A percentile compares a stretch with the other conserved stretches of the same genome.
These are phyloP conservation scores for Calameuta pallipes DNA, from an alignment of 2,888 invertebrate genomes.

Conservation along the genomic window DNA sequence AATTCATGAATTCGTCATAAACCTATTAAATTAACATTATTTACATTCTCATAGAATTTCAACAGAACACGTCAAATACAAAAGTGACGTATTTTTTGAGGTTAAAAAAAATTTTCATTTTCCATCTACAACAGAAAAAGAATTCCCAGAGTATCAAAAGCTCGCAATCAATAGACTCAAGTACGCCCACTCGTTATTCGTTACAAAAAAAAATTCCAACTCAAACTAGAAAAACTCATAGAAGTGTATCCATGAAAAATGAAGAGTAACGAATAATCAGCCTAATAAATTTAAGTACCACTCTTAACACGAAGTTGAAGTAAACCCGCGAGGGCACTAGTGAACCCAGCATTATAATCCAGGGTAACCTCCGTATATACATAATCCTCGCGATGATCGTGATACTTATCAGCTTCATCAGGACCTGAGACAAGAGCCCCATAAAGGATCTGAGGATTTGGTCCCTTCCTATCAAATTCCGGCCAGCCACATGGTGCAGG, in stretches of 20 bases:
- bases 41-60: neutral
- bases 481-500: constrained; percentile 69
- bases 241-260: neutral
- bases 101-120: neutral
- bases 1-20: neutral
- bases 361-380: constrained; percentile 70
- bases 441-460: constrained; percentile 69
- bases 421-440: constrained; percentile 73
- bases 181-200: neutral
- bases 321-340: constrained; percentile 68
- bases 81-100: neutral
- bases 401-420: constrained; percentile 68
- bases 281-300: neutral
- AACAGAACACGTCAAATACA: neutral
- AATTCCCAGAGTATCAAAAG: neutral
- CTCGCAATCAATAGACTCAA: neutral
- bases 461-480: constrained; percentile 60
- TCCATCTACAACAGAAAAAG: neutral
- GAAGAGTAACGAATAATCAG: neutral
- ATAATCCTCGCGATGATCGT: constrained; percentile 69
- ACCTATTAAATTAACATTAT: neutral
- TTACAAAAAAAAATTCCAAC: neutral
- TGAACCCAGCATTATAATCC: constrained; percentile 71
- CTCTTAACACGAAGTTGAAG: constrained; percentile 54
- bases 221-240: neutral